Evolutionary conservation across 1,140 invertebrate genomes (phyloP), one percentile per base, ranked within the genome.

Genomic region (Lamellibrachia luymesi): DNA sequence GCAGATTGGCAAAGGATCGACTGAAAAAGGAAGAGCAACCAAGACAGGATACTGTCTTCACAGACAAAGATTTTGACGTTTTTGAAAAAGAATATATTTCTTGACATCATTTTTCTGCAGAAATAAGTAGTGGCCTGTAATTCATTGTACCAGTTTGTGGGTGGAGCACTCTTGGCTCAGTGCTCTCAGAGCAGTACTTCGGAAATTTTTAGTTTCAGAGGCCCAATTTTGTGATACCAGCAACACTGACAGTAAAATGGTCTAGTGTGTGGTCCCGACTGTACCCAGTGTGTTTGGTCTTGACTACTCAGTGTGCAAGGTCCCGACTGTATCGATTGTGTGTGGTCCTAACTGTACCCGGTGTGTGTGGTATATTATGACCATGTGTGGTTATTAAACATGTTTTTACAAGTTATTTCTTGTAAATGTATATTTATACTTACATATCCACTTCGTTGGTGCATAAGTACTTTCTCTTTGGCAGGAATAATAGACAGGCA

Each of bases 41-140:
- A 27, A 10, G 17, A 49, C 38, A 91, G 2, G 91, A 90, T 50
- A 96, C 96, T n/a, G 96, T 94, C 51, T 97, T 97, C 92, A 97
- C 97, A 0, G 97, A 97, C 94, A 96, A 97, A 94, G 97, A 97
- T 93, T 97, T 97, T 92, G 94, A 96, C 80, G 96, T 95, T 22
- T 97, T 97, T 94, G 96, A 97, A 94, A 93, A 95, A 89, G 96
- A 97, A 95, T 97, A 97, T 93, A 93, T 95, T 91, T 95, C 95
- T 51, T 94, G 94, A 93, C 50, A 51, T 2, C 64, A 80, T 80
- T 80, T 80, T 80, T 2, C 6, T 80, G 64, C 64, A 80, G 64
- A 80, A 38, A 38, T 80, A 80, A 80, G 25, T 80, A 22, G 4
- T 80, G 4, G 64, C 7, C 13, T 80, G 64, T 56, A 80, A 80